Base-by-base conservation (phyloP, 2,888 invertebrate species). In the Ectemnius continuus region DNA sequence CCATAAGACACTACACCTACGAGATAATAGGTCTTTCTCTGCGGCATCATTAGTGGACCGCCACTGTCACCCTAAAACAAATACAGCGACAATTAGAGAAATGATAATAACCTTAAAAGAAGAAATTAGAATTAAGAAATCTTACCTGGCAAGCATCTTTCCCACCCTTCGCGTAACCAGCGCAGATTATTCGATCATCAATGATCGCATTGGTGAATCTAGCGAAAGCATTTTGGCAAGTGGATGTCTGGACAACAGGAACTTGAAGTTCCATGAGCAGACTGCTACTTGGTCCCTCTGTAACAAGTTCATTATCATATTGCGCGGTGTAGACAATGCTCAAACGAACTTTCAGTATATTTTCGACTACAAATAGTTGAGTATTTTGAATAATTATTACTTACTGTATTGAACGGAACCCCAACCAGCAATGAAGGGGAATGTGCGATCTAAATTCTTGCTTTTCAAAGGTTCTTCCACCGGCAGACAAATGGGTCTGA, bases 401-500 rank as follows among this genome's bases (percentile, higher is more conserved):
- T 94, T 92, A 96, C 96, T 93, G 89, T 94, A 95, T 79, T 91
- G 89, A 0, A 94, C 91, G 8, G 95, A 92, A 14, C 97, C 97
- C 97, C 97, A 97, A 20, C 97, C 97, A 26, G 96, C 96, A 4
- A 97, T 93, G 84, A 95, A 94, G 0, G 96, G 95, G 76, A 91
- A 92, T 71, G 92, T 92, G 82, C 92, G 92, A 23, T 92, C 94
- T 84, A 93, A 95, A 14, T 91, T 91, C 60, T 91, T 92, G 0
- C 92, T 88, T 59, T 93, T 91, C 57, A 95, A 85, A 4, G 93
- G 92, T 0, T 91, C 89, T 11, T 91, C 89, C 14, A 92, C 88
- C 0, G 97, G 97, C 60, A 97, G 91, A 88, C 97, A 97, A 77
- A 97, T 94, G 0, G 96, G 96, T 76, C 91, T 92, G 67, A 97